Conservation (phyloP, 2,113 vertebrate species). For the Esox niger region DNA sequence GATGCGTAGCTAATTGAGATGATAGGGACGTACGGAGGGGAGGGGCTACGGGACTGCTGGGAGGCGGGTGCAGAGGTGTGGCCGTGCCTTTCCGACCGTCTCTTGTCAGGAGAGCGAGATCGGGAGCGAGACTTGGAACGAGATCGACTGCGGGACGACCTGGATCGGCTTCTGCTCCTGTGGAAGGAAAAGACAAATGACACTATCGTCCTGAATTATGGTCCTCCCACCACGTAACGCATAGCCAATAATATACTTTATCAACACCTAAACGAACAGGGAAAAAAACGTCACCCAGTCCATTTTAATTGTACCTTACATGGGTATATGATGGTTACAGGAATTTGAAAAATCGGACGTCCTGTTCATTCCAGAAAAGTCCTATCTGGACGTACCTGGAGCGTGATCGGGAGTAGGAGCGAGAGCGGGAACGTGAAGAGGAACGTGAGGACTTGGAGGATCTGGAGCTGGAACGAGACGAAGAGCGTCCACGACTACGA, state of each 20-base stretch:
- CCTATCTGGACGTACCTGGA: slow-evolving; percentile 77
- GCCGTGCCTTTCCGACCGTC: slow-evolving; percentile 53
- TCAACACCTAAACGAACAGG: too few species aligned
- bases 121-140: slow-evolving; percentile 81
- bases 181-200: not conserved
- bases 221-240: too few species aligned
- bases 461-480: slow-evolving; percentile 86
- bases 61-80: not conserved
- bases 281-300: too few species aligned
- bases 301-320: too few species aligned
- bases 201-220: not conserved
- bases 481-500: slow-evolving; percentile 89
- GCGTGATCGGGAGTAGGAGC: slow-evolving; percentile 87
- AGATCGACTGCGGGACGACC: slow-evolving; percentile 85
- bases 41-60: slow-evolving; percentile 82
- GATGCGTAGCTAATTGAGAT: not conserved
- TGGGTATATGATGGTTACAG: too few species aligned
- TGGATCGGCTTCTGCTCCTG: slow-evolving; percentile 86
- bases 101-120: slow-evolving; percentile 83
- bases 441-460: slow-evolving; percentile 92
- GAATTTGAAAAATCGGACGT: too few species aligned
- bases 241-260: too few species aligned
- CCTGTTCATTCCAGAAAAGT: too few species aligned
- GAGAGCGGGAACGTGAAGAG: slow-evolving; percentile 82
- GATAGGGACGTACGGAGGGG: slow-evolving; percentile 82